Evolutionary conservation across 1,140 invertebrate genomes (phyloP), one percentile per base, ranked within the genome.

Genomic region (Cherax quadricarinatus): DNA sequence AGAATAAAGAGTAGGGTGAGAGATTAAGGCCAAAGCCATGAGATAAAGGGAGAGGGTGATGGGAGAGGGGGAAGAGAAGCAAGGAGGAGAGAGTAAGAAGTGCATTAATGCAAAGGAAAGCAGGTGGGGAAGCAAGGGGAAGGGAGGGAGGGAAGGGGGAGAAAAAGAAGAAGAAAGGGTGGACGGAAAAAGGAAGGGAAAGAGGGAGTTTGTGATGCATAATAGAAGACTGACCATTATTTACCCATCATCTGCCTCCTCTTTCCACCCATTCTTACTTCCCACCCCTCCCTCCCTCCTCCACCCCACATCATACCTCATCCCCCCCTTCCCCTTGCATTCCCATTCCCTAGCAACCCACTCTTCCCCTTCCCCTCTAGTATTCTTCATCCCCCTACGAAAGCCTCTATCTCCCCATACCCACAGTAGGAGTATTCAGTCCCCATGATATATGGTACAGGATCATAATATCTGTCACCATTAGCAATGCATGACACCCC

Each of bases 391-490:
- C 51, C 48, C 70, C 48, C 86, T 51, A 41, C 9, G n/a, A 30
- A 73, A 18, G 21, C 14, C 18, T 18, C 18, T 18, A 6, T 6
- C 62, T 18, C 21, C 14, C 53, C 48, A 57, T 86, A 24, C 86
- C 18, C 21, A 5, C 62, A 78, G 21, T 49, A 53, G 51, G 49
- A 18, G 70, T 73, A 87, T 87, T 78, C 48, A 87, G 30, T 30
- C 41, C 51, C 53, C 86, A 87, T 87, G 86, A 87, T 87, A 53
- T 87, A 87, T 87, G 51, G 75, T 4, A 73, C 12, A 51, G 70
- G 21, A 57, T 60, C n/a, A 49, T 79, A 87, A 87, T 87, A 87
- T 87, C 86, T 79, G 70, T 79, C 86, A 75, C 75, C 86, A 87
- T 87, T 87, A 87, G 86, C 49, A 79, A 79, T 87, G 86, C 86